These are phyloP conservation scores for Prochilodus magdalenae DNA, from an alignment of 2,113 vertebrate genomes.

Conservation along the genomic window DNA sequence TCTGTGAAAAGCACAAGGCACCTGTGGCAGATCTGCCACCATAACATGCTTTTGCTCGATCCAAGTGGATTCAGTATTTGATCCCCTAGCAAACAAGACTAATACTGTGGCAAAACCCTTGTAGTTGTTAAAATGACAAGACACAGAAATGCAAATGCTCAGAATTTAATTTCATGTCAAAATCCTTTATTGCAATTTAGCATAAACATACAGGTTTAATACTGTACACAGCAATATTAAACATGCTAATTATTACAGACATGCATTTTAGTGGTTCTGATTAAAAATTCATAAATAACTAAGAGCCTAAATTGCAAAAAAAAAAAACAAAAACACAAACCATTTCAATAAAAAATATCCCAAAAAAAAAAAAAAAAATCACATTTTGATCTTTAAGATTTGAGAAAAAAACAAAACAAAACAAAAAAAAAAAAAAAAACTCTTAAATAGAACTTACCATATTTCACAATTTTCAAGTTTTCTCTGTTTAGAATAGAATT, in stretches of 20 bases:
- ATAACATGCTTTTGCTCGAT: too few relatives aligned
- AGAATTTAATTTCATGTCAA: conserved; percentile 6
- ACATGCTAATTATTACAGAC: conserved; percentile 15
- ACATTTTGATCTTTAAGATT: conserved; percentile 28
- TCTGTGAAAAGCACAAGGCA: too few relatives aligned
- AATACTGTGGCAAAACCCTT: too few relatives aligned
- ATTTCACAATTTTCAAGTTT: conserved; percentile 16
- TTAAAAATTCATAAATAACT: conserved; percentile 33
- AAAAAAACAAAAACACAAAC: conserved; percentile 23
- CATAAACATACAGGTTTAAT: conserved; percentile 21
- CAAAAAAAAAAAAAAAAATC: conserved; percentile 15
- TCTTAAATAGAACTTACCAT: background rate
- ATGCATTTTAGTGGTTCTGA: conserved; percentile 48
- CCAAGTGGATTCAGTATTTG: too few relatives aligned
- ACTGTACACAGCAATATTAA: conserved; percentile 10
- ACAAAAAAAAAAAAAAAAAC: conserved; percentile 12
- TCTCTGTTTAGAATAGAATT: conserved; percentile 7
- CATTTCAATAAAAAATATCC: background rate
- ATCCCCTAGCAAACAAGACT: too few relatives aligned
- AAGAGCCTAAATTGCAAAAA: conserved; percentile 30
- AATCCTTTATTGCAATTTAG: conserved; percentile 48
- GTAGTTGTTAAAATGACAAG: too few relatives aligned
- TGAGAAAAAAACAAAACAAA: too few relatives aligned
- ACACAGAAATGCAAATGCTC: background rate
- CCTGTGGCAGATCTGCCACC: too few relatives aligned